Evolutionary conservation across 2,113 vertebrate species (phyloP), one percentile per base, ranked within the genome.

Genomic region (Microcebus ravelobensis): DNA sequence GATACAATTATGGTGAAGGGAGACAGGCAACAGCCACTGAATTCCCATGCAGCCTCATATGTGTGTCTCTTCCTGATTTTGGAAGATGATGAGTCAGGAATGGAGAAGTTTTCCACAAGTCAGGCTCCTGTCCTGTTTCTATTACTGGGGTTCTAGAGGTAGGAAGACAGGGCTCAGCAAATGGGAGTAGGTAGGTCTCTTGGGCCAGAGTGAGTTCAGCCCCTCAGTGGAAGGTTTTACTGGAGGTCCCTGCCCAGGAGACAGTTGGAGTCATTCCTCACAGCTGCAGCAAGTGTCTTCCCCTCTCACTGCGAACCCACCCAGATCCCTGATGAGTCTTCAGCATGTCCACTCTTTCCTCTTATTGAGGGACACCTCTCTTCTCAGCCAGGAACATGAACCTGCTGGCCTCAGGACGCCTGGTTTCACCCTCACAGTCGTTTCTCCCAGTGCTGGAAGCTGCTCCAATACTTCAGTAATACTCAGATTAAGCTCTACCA

Each of bases 1-100:
- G 48, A 73, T 39, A 63, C 9, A 76, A 31, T 52, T 57, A 57
- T 63, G 79, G 10, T 25, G n/a, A 67, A 63, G 55, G 2, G 34
- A 31, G 14, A 29, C 39, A 14, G 45, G 36, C 50, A 65, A 45
- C 57, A 12, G 34, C 70, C 31, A 29, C 31, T 31, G 20, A 6
- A 34, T 11, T 50, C 23, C 31, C 65, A 68, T 0, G 14, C 23
- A 20, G 39, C 17, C 31, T 74, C 15, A 4, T 0, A 5, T 1
- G 21, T 25, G 1, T 42, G 23, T 55, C 18, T 94, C 63, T 81
- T 77, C 25, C 48, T 94, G 45, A 42, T 36, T 94, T 89, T 61
- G 76, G 67, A 91, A 65, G 39, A 17, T 48, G 20, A 3, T 9
- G 14, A 88, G 3, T 73, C 21, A 14, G 8, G 20, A 34, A 29